phyloP scores from a whole-genome alignment of 2,888 invertebrate genomes.

The Protodeltote pygarga region DNA sequence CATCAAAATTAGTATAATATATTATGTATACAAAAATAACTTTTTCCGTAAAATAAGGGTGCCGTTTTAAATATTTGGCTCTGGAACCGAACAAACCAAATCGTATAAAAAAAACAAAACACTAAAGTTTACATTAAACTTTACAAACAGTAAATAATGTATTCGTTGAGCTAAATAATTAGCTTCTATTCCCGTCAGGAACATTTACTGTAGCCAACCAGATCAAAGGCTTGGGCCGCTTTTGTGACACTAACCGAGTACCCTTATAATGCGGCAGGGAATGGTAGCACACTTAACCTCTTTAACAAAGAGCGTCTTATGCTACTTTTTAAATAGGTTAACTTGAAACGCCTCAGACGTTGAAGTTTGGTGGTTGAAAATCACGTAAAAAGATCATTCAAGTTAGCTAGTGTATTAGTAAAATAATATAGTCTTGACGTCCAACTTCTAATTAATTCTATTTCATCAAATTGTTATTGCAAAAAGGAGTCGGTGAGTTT shows the following conservation, averaged over 20 bases:
- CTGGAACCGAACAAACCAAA: too few relatives aligned
- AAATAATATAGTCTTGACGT: too few relatives aligned
- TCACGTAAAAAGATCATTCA: conserved; percentile 11
- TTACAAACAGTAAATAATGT: neutral
- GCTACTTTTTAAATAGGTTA: conserved; percentile 61
- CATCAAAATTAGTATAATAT: too few relatives aligned
- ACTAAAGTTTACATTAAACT: neutral
- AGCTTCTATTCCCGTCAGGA: conserved; percentile 15
- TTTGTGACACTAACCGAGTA: conserved; percentile 44
- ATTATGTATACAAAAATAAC: too few relatives aligned
- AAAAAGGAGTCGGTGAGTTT: too few relatives aligned
- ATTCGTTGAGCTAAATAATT: conserved; percentile 29
- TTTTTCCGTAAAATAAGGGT: too few relatives aligned
- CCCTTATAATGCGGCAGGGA: conserved; percentile 45
- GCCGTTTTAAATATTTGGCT: too few relatives aligned
- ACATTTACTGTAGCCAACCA: conserved; percentile 15
- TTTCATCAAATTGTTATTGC: too few relatives aligned
- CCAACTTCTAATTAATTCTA: too few relatives aligned
- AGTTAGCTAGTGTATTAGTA: too few relatives aligned
- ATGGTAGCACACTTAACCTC: conserved; percentile 61
- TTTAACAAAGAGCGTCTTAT: conserved; percentile 58
- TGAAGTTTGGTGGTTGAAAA: conserved; percentile 13
- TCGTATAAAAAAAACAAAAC: neutral
- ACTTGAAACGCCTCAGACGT: conserved; percentile 18
- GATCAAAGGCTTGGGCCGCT: conserved; percentile 23